Conservation (phyloP, 2,797 vertebrate species). For the Sebastes iracundus region DNA sequence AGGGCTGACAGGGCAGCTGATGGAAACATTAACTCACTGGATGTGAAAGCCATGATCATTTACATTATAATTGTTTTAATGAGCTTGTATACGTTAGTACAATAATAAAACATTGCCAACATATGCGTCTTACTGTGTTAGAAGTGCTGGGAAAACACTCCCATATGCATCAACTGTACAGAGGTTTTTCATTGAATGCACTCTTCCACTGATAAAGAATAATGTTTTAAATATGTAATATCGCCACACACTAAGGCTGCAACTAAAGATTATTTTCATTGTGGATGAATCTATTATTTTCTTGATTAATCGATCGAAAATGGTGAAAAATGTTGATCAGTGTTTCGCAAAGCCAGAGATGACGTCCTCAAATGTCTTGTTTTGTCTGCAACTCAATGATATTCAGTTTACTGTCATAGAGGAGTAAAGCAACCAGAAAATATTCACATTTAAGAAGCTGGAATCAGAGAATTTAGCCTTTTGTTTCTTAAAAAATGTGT, state of each 20-base stretch:
- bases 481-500: too few relatives aligned
- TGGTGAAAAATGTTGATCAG: too few relatives aligned
- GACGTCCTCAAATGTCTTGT: too few relatives aligned
- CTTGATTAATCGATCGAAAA: too few relatives aligned
- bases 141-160: not conserved
- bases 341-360: too few relatives aligned
- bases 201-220: not conserved
- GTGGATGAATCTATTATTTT: too few relatives aligned
- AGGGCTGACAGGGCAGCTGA: conserved; percentile 22
- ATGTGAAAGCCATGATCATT: not conserved
- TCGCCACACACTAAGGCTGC: not conserved
- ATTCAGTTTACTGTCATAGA: too few relatives aligned
- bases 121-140: not conserved
- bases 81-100: not conserved
- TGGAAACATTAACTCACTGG: not conserved
- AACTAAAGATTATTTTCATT: too few relatives aligned
- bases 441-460: too few relatives aligned
- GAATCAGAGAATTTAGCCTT: too few relatives aligned
- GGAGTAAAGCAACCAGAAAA: too few relatives aligned
- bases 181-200: not conserved
- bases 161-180: not conserved
- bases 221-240: not conserved
- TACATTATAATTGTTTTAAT: not conserved
- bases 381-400: too few relatives aligned
- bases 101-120: not conserved